Percentiles rank a stretch among this genome's conserved stretches.
phyloP scores from a whole-genome alignment of 2,113 vertebrate species.

The Isurus oxyrinchus region DNA sequence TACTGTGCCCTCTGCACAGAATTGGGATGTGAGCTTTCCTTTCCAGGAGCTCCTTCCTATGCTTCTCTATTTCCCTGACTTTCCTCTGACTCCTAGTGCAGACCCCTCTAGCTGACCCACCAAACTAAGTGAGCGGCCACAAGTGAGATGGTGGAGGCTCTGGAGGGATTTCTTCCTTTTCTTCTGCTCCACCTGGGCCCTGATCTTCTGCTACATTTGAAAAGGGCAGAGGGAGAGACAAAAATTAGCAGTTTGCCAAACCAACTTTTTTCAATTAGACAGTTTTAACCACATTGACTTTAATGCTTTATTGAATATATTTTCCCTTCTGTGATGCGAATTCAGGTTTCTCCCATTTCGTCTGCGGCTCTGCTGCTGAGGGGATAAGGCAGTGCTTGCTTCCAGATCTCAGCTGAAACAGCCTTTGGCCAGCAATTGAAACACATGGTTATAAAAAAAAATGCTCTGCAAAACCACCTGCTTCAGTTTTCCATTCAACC shows the following conservation, averaged over 20 bases:
- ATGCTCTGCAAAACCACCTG: not conserved
- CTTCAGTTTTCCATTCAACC: not conserved
- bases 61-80: not conserved
- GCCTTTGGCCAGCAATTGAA: not conserved
- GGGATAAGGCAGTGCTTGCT: not conserved
- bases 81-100: not conserved
- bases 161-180: not conserved
- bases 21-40: not conserved
- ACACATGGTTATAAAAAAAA: not conserved
- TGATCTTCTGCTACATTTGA: not conserved
- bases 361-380: not conserved
- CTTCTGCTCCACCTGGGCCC: not conserved
- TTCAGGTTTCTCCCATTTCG: not conserved
- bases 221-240: not conserved
- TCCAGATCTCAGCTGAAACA: not conserved
- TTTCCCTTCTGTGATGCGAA: not conserved
- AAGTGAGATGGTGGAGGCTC: not conserved
- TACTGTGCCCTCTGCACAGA: not conserved
- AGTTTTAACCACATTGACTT: not conserved
- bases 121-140: not conserved
- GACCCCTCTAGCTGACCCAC: not conserved
- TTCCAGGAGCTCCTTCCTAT: not conserved
- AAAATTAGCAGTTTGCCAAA: not conserved
- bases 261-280: not conserved
- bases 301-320: not conserved